A percentile compares a stretch with the other conserved stretches of the same genome.
These are phyloP conservation scores for Nesidiocoris tenuis DNA, from an alignment of 2,888 invertebrate genomes.

Conservation along the genomic window DNA sequence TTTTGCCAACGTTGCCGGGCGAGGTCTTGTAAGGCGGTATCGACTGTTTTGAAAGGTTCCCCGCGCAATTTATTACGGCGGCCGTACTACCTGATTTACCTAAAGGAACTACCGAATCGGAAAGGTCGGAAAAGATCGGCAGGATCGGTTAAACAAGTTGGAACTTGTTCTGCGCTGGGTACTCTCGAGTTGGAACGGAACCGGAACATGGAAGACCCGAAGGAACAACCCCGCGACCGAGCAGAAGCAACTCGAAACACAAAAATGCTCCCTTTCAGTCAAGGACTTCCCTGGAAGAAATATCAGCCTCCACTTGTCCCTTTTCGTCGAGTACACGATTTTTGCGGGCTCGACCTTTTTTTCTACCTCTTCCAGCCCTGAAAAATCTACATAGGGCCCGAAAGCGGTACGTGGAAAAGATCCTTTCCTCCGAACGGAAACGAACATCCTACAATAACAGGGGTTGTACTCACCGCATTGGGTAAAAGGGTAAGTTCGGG, in stretches of 20 bases:
- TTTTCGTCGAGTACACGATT: conserved; percentile 11
- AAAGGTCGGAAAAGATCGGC: not conserved
- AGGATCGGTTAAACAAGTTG: not conserved
- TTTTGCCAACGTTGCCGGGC: no score
- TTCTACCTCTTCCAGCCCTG: not conserved
- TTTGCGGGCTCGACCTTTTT: conserved; percentile 18
- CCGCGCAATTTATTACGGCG: not conserved
- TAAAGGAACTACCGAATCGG: not conserved
- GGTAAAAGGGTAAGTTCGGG: not conserved
- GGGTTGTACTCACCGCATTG: conserved; percentile 3
- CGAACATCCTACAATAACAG: not conserved
- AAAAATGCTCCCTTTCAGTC: not conserved
- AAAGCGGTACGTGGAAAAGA: conserved; percentile 6
- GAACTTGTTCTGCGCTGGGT: no score
- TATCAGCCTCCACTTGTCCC: conserved; percentile 18
- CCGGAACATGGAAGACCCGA: not conserved
- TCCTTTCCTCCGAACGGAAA: conserved; percentile 9
- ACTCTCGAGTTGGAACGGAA: not conserved
- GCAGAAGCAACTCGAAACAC: not conserved
- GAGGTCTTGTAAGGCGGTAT: no score
- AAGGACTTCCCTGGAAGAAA: not conserved
- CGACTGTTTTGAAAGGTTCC: no score
- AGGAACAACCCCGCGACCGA: not conserved
- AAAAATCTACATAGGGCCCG: conserved; percentile 9
- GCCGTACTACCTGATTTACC: not conserved